Evolutionary conservation across 2,113 vertebrate genomes (phyloP).

Genomic region (Cairina moschata): DNA sequence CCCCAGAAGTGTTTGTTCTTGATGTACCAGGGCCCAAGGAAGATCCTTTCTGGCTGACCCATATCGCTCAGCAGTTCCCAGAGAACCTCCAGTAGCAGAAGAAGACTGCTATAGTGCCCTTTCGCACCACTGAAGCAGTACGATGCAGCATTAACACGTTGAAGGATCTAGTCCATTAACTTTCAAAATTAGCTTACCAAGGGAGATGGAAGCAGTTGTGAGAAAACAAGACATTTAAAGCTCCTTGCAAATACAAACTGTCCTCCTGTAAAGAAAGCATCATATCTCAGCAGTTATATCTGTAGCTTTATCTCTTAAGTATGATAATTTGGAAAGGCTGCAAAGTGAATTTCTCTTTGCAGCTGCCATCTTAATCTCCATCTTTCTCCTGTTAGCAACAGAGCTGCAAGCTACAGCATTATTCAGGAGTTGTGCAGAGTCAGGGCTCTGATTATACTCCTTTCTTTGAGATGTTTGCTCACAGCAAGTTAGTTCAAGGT

Average conservation of each 20-base stretch:
- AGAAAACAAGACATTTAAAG: neutral
- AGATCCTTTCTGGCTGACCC: neutral
- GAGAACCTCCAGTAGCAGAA: neutral
- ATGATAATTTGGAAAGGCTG: neutral
- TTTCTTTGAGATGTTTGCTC: neutral
- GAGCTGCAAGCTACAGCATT: neutral
- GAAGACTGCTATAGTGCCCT: neutral
- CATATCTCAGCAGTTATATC: neutral
- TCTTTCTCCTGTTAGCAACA: neutral
- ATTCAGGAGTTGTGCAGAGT: neutral
- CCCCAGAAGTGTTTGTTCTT: neutral
- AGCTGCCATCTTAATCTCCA: neutral
- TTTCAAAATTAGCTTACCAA: constrained; percentile 31
- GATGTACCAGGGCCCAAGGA: neutral
- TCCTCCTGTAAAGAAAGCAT: neutral
- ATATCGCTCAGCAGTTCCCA: neutral
- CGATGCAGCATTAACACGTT: neutral
- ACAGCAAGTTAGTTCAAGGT: neutral
- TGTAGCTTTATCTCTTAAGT: neutral
- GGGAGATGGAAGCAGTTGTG: neutral
- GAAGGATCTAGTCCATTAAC: constrained; percentile 32
- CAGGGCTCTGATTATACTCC: neutral
- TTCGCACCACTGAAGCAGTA: neutral
- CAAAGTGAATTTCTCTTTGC: neutral
- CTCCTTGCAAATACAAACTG: constrained; percentile 18